Conservation (phyloP, 30 jellyfish, hydroid and myxozoan genomes). For the Sanderia malayensis region DNA sequence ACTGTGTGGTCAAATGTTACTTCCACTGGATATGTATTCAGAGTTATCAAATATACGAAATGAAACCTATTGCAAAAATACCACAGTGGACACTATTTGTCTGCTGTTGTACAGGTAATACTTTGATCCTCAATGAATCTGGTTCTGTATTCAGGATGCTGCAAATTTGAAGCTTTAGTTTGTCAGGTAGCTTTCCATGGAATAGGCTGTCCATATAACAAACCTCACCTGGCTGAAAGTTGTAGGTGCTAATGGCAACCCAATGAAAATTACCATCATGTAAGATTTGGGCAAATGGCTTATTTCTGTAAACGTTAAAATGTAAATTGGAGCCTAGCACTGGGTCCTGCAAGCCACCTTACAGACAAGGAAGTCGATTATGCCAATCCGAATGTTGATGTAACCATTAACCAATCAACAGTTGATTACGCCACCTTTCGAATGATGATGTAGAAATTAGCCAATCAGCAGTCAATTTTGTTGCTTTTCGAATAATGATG, state of each 20-base stretch:
- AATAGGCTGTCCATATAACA: conserved; percentile 18
- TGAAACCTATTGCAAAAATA: conserved; percentile 31
- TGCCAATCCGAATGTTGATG: no score
- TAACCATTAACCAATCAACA: no score
- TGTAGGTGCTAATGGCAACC: conserved; percentile 10
- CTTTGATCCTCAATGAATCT: background rate
- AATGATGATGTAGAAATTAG: no score
- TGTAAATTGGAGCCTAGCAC: conserved; percentile 3
- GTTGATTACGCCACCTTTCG: no score
- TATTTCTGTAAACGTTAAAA: background rate
- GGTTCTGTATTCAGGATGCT: background rate
- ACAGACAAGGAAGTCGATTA: no score
- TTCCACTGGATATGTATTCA: conserved; percentile 13
- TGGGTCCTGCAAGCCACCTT: conserved; percentile 29
- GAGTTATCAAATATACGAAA: background rate
- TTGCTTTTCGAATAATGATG: no score
- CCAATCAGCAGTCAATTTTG: no score
- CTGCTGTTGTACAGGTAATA: conserved; percentile 40
- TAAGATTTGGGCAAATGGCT: conserved; percentile 14
- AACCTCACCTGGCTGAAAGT: conserved; percentile 19
- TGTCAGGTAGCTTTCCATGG: conserved; percentile 17
- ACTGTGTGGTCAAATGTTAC: conserved; percentile 13
- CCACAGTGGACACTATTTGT: conserved; percentile 40
- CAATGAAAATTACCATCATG: conserved; percentile 34
- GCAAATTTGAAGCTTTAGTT: conserved; percentile 6